These are phyloP conservation scores for Apomyelois bistriatella DNA, from an alignment of 2,888 invertebrate species.

Conservation along the genomic window DNA sequence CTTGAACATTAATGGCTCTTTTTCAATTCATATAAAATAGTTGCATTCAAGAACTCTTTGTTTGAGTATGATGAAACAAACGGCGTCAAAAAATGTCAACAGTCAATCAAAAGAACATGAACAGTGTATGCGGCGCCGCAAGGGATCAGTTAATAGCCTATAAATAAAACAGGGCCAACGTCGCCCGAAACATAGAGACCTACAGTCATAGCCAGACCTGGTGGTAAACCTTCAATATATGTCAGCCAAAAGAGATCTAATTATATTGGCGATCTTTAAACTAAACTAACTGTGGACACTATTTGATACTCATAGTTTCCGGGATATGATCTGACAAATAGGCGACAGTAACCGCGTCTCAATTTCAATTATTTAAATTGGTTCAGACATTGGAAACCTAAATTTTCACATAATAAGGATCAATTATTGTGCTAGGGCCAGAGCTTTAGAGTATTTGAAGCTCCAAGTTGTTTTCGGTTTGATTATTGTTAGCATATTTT, in stretches of 20 bases:
- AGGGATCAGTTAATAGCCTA: conserved; percentile 54
- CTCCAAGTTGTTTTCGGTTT: too few relatives aligned
- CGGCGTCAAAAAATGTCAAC: conserved; percentile 52
- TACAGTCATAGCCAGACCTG: conserved; percentile 28
- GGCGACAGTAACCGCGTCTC: not conserved
- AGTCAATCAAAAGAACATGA: conserved; percentile 59
- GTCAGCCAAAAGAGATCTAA: conserved; percentile 16
- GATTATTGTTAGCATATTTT: too few relatives aligned
- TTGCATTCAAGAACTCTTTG: conserved; percentile 7
- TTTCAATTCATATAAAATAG: too few relatives aligned
- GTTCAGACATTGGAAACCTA: not conserved
- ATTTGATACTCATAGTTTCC: conserved; percentile 20
- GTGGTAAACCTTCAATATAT: conserved; percentile 17
- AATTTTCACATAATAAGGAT: too few relatives aligned
- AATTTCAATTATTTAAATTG: not conserved
- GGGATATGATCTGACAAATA: conserved; percentile 14
- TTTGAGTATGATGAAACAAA: conserved; percentile 26
- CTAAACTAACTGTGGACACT: conserved; percentile 15
- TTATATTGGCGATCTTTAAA: conserved; percentile 15
- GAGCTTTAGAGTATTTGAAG: too few relatives aligned
- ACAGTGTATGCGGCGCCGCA: conserved; percentile 35
- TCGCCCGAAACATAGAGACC: conserved; percentile 31
- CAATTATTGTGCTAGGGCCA: too few relatives aligned
- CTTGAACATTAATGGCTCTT: too few relatives aligned
- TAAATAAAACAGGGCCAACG: conserved; percentile 46